Percentiles rank a stretch among this genome's conserved stretches.
Conservation (phyloP, 2,888 invertebrate genomes). For the Mythimna pallens region DNA sequence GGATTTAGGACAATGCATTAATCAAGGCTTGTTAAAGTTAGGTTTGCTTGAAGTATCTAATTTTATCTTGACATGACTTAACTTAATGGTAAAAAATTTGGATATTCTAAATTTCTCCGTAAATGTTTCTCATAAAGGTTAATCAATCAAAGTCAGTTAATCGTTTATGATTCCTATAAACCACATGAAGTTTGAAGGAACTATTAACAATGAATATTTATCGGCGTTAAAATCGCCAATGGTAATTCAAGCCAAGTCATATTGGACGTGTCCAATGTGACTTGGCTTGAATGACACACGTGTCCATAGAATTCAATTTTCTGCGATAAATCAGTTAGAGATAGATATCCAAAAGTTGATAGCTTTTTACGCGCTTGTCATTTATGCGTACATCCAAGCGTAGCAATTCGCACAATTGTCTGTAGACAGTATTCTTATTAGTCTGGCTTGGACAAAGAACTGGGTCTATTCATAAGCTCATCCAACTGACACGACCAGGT, state of each 20-base stretch:
- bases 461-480: slow-evolving; percentile 71
- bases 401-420: slow-evolving; percentile 67
- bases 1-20: slow-evolving; percentile 9
- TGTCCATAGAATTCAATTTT: slow-evolving; percentile 18
- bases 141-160: slow-evolving; percentile 9
- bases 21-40: neutral
- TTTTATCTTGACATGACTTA: neutral
- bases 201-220: slow-evolving; percentile 29
- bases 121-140: neutral
- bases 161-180: slow-evolving; percentile 4
- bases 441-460: slow-evolving; percentile 70
- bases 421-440: slow-evolving; percentile 68
- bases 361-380: slow-evolving; percentile 31
- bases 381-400: slow-evolving; percentile 60
- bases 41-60: neutral
- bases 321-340: slow-evolving; percentile 18
- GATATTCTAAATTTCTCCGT: neutral
- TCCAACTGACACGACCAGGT: slow-evolving; percentile 68
- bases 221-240: slow-evolving; percentile 20
- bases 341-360: slow-evolving; percentile 18
- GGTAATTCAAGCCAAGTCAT: neutral
- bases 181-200: slow-evolving; percentile 13
- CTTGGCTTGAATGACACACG: slow-evolving; percentile 16
- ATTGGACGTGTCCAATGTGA: neutral
- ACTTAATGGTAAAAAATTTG: neutral